Conservation (phyloP, 2,113 vertebrate species). For the Scolopax mira region DNA sequence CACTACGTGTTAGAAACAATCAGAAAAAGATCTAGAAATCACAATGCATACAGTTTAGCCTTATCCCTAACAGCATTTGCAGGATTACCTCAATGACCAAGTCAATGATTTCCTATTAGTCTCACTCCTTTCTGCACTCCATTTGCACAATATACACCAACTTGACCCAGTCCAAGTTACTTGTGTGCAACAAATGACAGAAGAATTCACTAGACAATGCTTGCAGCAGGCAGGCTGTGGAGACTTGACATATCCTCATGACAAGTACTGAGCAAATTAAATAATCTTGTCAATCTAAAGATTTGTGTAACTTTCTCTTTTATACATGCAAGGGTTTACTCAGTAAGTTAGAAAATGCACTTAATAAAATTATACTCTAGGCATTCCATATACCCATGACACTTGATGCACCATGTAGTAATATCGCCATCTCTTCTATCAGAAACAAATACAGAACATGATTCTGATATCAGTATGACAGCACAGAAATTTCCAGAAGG, state of each 20-base stretch:
- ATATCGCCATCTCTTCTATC: neutral
- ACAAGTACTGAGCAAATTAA: neutral
- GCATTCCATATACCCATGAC: neutral
- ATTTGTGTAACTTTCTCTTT: neutral
- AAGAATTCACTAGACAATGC: neutral
- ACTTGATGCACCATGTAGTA: neutral
- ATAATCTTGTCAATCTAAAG: neutral
- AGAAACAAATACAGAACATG: neutral
- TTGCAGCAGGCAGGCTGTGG: neutral
- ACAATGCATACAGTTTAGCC: neutral
- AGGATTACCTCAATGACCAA: neutral
- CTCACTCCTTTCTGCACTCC: neutral
- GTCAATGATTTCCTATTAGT: neutral
- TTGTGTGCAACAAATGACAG: rapidly evolving
- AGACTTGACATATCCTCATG: neutral
- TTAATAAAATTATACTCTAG: neutral
- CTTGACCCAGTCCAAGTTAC: neutral
- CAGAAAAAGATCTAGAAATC: neutral
- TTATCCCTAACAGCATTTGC: rapidly evolving
- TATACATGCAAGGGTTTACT: neutral
- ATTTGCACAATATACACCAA: neutral
- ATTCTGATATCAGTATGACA: neutral
- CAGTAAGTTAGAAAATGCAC: neutral
- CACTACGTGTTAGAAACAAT: neutral
- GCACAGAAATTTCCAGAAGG: too few species aligned